Conservation (phyloP, 2,797 vertebrate species). For the Paedocypris micromegethes region DNA sequence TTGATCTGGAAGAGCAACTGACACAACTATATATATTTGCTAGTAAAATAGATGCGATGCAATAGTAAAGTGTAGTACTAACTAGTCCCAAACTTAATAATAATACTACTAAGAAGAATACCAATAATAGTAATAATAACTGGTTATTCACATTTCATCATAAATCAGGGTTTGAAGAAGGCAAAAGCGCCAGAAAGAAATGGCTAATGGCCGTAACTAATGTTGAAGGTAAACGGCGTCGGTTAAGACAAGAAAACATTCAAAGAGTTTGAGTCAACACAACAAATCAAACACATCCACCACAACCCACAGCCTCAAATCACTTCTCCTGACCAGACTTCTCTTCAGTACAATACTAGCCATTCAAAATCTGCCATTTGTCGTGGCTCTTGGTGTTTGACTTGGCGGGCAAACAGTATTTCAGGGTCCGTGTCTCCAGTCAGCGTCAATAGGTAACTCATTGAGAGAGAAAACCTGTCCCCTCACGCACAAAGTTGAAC, state of each 20-base stretch:
- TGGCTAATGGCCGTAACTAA: slow-evolving; percentile 29
- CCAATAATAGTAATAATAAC: no score
- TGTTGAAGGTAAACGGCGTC: slow-evolving; percentile 7
- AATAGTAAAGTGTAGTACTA: no score
- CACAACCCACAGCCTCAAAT: background rate
- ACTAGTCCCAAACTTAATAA: no score
- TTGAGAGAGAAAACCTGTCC: background rate
- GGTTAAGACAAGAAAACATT: slow-evolving; percentile 12
- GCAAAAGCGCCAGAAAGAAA: slow-evolving; percentile 6
- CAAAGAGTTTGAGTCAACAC: slow-evolving; percentile 3
- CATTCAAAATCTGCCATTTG: background rate
- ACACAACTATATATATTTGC: no score
- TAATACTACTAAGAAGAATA: no score
- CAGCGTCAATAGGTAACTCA: slow-evolving; percentile 15
- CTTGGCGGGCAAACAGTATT: background rate
- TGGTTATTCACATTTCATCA: background rate
- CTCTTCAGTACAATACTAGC: background rate
- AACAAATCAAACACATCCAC: slow-evolving; percentile 2
- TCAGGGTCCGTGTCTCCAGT: background rate
- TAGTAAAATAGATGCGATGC: no score
- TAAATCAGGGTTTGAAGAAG: background rate
- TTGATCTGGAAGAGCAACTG: no score
- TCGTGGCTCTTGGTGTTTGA: background rate
- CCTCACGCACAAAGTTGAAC: background rate
- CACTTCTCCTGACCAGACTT: background rate